Conservation (phyloP, 53 echinoderm and acorn worm species). For the Pentamera pediparva region DNA sequence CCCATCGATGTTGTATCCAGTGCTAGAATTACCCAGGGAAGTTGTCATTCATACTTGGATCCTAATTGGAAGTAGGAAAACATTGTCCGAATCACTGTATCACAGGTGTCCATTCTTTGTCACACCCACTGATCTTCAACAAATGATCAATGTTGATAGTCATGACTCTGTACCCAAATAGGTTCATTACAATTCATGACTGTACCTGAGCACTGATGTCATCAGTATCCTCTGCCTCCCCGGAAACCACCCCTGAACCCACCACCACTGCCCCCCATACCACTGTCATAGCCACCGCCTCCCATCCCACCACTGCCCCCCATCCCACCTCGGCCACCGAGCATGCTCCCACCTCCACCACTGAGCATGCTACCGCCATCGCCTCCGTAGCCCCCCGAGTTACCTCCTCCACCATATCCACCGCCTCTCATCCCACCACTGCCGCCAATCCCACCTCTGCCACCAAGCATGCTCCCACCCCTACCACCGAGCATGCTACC, state of each 20-base stretch:
- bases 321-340: conserved; percentile 21
- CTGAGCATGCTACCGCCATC: conserved; percentile 40
- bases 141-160: no score
- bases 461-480: conserved; percentile 1
- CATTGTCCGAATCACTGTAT: no score
- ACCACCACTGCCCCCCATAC: conserved; percentile 38
- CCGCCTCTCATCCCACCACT: conserved; percentile 35
- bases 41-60: no score
- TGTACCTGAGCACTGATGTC: not conserved
- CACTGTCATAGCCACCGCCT: conserved; percentile 28
- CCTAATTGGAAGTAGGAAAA: no score
- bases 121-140: no score
- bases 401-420: conserved; percentile 21
- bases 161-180: no score
- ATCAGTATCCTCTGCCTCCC: conserved; percentile 20
- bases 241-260: conserved; percentile 32
- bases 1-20: no score
- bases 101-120: no score
- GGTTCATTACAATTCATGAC: no score
- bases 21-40: no score
- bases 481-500: conserved; percentile 27
- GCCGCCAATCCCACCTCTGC: conserved; percentile 27
- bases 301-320: conserved; percentile 34
- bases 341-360: conserved; percentile 26
- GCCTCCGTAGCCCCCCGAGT: conserved; percentile 33